These are phyloP conservation scores for Salvelinus namaycush DNA, from an alignment of 2,113 vertebrate genomes.

Conservation along the genomic window DNA sequence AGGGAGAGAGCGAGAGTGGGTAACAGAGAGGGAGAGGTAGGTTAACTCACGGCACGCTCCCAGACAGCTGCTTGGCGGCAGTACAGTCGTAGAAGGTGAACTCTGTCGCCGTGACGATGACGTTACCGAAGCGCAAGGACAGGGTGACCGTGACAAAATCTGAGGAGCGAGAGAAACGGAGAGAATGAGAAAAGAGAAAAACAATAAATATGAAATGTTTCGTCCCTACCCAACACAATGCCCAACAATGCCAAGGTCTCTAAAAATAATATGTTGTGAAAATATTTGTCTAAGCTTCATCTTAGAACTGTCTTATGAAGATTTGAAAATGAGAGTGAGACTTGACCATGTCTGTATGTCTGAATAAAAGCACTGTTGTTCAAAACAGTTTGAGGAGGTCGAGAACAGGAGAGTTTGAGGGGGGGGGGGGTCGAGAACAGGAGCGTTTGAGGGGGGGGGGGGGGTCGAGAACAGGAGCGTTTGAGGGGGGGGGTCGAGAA, in stretches of 20 bases:
- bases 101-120: conserved; percentile 78
- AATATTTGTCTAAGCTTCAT: conserved; percentile 41
- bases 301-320: background rate
- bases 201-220: background rate
- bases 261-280: no score
- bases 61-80: conserved; percentile 83
- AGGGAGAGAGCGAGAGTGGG: background rate
- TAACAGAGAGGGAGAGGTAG: background rate
- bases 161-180: conserved; percentile 52
- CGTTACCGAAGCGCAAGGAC: conserved; percentile 81
- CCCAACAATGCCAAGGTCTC: no score
- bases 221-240: no score
- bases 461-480: no score
- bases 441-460: no score
- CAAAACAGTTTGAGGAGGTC: conserved; percentile 18
- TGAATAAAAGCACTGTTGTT: conserved; percentile 11
- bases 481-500: background rate
- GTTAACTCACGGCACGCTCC: conserved; percentile 86
- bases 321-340: background rate
- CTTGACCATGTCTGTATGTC: background rate
- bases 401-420: no score
- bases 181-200: background rate
- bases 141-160: conserved; percentile 86
- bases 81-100: conserved; percentile 93
- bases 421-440: no score